phyloP scores from a whole-genome alignment of 2,797 vertebrate genomes.

The Pangasius sanitwongsei region DNA sequence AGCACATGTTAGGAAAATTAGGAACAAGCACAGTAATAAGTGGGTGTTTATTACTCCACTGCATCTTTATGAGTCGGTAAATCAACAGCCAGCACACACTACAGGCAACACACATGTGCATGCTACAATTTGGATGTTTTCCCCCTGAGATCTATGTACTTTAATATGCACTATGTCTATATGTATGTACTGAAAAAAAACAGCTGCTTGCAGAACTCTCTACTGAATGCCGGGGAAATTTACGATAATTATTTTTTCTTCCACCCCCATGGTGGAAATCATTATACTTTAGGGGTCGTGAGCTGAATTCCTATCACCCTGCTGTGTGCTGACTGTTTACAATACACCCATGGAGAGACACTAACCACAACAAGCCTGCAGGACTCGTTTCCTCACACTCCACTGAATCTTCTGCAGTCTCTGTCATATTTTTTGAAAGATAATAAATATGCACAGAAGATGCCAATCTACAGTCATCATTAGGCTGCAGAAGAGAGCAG shows the following conservation, averaged over 20 bases:
- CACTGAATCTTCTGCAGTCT: slow-evolving; percentile 28
- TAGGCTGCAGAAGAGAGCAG: slow-evolving; percentile 25
- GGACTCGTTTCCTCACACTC: slow-evolving; percentile 16
- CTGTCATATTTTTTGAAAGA: slow-evolving; percentile 59
- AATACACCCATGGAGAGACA: slow-evolving; percentile 35
- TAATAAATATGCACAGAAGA: slow-evolving; percentile 60
- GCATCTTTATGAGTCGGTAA: slow-evolving; percentile 23
- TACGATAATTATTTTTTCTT: slow-evolving; percentile 28
- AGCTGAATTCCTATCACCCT: slow-evolving; percentile 31
- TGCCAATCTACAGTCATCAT: slow-evolving; percentile 44
- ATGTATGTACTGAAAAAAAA: neutral
- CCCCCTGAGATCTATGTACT: neutral
- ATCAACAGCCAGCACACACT: slow-evolving; percentile 18
- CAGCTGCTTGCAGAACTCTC: slow-evolving; percentile 15
- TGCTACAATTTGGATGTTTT: neutral
- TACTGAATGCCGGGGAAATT: slow-evolving; percentile 33
- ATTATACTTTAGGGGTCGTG: slow-evolving; percentile 40
- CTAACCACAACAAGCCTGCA: slow-evolving; percentile 30
- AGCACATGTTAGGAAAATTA: slow-evolving; percentile 15
- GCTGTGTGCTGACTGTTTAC: slow-evolving; percentile 44
- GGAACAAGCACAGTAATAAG: slow-evolving; percentile 22
- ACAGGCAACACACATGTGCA: neutral
- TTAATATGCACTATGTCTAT: slow-evolving; percentile 12
- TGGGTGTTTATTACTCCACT: slow-evolving; percentile 4
- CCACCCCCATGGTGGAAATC: slow-evolving; percentile 26